Evolutionary conservation across 2,113 vertebrate species (phyloP), one percentile per base, ranked within the genome.

Genomic region (Gulo gulo): DNA sequence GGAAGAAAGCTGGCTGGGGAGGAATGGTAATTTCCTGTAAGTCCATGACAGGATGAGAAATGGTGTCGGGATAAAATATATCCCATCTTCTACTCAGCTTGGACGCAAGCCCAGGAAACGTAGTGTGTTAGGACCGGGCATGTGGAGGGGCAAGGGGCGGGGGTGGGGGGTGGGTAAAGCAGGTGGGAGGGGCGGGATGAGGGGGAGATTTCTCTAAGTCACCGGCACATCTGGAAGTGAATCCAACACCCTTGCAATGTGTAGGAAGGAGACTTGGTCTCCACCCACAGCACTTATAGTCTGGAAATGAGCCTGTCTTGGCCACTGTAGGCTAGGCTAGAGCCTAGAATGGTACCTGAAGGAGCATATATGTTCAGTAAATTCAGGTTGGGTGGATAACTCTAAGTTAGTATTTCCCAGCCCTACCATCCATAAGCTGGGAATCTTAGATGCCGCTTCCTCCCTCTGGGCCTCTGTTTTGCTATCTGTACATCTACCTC

Each of bases 1-100:
- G 84, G 31, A 24, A 73, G n/a, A 95, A 42, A 69, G 15, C 55
- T 42, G n/a, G 26, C 55, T 69, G 45, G 86, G 85, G 92, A 97
- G 71, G 78, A 87, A 88, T 39, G 96, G 42, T 81, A 45, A 97
- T 97, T 98, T 98, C 97, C 97, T 95, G 96, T 96, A 98, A 97
- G 88, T 80, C 85, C 69, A 24, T 11, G 65, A 92, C 34, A 1
- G 81, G 76, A 96, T 95, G 97, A 98, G 94, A 90, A 97, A 98
- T 91, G 71, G 34, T 88, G 82, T 63, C 9, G 2, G 91, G 88
- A 97, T 98, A 45, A 98, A 97, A 94, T 96, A 97, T 57, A 42
- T 34, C 89, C 91, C 73, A n/a, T 91, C 84, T 87, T 96, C 80
- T 47, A 29, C 55, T 90, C 34, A 1, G 31, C 95, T 96, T 98